These are phyloP conservation scores for Hemicordylus capensis DNA, from an alignment of 2,113 vertebrate genomes.

Conservation along the genomic window DNA sequence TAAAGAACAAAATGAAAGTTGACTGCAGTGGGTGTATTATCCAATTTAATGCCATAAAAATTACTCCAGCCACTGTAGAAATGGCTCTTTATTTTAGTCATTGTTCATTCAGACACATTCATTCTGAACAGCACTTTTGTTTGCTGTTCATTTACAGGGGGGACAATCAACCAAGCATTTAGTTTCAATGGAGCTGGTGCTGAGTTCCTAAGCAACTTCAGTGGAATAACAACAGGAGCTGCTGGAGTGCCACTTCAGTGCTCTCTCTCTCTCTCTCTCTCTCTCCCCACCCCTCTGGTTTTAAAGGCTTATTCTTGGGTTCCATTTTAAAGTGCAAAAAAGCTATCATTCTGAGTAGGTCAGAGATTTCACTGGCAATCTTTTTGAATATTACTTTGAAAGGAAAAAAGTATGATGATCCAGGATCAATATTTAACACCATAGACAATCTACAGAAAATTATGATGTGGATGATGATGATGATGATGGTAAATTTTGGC, in stretches of 20 bases:
- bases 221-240: background rate
- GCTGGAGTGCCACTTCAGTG: background rate
- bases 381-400: background rate
- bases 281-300: background rate
- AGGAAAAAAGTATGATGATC: background rate
- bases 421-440: background rate
- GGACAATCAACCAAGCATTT: background rate
- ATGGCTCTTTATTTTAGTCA: background rate
- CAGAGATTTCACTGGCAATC: background rate
- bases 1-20: slow-evolving; percentile 2
- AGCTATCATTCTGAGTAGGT: background rate
- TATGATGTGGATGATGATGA: background rate
- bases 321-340: background rate
- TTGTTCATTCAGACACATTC: slow-evolving; percentile 1
- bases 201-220: background rate
- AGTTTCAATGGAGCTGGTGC: background rate
- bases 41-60: slow-evolving; percentile 7
- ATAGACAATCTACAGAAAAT: background rate
- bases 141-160: background rate
- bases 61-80: background rate
- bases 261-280: background rate
- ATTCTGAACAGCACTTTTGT: slow-evolving; percentile 1
- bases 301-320: background rate
- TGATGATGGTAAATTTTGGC: background rate
- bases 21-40: background rate